These are phyloP conservation scores for Cardinalis cardinalis DNA, from an alignment of 2,113 vertebrate species.

Conservation along the genomic window DNA sequence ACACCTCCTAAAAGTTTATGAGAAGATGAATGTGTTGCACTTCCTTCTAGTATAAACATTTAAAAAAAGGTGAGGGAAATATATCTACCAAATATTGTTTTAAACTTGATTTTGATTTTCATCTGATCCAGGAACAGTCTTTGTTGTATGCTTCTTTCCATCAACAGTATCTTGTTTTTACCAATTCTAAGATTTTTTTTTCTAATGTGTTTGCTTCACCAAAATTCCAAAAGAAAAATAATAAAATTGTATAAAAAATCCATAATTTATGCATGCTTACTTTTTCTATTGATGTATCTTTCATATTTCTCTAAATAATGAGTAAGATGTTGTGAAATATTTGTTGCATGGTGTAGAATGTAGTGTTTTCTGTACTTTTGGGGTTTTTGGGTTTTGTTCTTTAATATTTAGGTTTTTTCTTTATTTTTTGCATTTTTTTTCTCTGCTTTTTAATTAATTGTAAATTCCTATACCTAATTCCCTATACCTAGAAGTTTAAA, in stretches of 20 bases:
- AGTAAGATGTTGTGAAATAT: not conserved
- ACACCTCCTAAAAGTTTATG: not conserved
- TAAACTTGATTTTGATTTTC: not conserved
- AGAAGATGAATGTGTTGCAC: accelerated
- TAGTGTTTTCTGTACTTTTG: not conserved
- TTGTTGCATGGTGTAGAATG: accelerated
- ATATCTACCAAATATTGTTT: not conserved
- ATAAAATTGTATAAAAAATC: not conserved
- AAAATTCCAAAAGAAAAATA: not conserved
- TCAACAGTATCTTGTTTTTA: not conserved
- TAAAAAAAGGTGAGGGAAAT: not conserved
- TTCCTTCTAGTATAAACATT: not conserved
- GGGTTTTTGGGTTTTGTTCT: not conserved
- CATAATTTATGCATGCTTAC: not conserved
- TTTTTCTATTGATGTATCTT: not conserved
- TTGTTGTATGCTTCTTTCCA: not conserved
- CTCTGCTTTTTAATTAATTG: accelerated
- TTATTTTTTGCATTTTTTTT: not conserved
- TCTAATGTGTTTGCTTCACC: not conserved
- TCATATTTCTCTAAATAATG: not conserved
- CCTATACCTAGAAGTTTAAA: not conserved
- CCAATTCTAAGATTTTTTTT: not conserved
- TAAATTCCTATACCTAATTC: not conserved
- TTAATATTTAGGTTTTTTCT: not conserved
- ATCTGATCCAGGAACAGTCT: not conserved